A percentile compares a stretch with the other conserved stretches of the same genome.
phyloP scores from a whole-genome alignment of 2,797 vertebrate genomes.

The Pantherophis vulpinus region DNA sequence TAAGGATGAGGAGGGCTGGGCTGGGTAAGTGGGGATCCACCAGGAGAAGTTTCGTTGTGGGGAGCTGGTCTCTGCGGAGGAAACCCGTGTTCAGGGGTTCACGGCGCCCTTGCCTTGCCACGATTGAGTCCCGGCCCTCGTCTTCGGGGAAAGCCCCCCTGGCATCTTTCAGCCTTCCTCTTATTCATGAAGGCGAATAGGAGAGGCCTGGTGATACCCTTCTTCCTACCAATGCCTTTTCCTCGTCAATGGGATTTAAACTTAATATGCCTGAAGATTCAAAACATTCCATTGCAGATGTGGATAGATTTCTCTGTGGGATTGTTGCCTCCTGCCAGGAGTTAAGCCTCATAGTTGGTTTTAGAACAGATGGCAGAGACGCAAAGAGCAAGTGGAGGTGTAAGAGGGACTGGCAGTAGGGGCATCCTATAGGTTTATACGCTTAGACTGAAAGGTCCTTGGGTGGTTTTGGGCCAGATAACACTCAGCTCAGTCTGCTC shows the following conservation, averaged over 20 bases:
- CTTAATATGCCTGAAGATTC: background rate
- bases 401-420: background rate
- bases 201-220: background rate
- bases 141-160: background rate
- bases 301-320: background rate
- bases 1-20: conserved; percentile 57
- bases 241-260: background rate
- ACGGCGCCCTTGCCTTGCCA: background rate
- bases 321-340: background rate
- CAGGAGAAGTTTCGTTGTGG: background rate
- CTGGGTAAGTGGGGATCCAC: conserved; percentile 46
- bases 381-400: background rate
- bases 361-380: background rate
- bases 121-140: background rate
- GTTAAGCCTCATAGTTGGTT: background rate
- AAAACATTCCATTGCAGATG: background rate
- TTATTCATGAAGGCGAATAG: background rate
- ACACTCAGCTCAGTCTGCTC: no score
- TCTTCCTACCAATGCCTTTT: background rate
- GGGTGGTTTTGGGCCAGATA: background rate
- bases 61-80: background rate
- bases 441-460: background rate
- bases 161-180: background rate
- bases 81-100: background rate
- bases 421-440: background rate